phyloP scores from a whole-genome alignment of 2,888 invertebrate species.

The Iselma pallidipennis region DNA sequence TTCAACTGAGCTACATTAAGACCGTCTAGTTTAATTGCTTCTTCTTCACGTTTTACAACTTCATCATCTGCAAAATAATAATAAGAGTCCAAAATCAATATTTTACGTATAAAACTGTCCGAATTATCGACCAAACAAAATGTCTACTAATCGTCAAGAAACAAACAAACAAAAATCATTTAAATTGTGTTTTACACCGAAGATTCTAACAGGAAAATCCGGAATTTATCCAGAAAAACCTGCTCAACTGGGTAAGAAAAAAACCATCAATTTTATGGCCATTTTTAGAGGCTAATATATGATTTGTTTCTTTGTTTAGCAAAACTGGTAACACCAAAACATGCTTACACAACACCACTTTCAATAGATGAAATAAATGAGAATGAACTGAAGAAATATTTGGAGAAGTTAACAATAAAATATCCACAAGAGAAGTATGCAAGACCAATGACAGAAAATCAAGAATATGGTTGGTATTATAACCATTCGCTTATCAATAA shows the following conservation, averaged over 20 bases:
- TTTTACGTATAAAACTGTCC: no score
- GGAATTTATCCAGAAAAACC: conserved; percentile 40
- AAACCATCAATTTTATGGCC: not conserved
- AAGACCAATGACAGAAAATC: conserved; percentile 52
- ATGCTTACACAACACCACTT: conserved; percentile 41
- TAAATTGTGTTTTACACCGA: conserved; percentile 47
- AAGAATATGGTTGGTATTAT: conserved; percentile 57
- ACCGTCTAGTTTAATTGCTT: conserved; percentile 94
- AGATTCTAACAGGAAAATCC: conserved; percentile 39
- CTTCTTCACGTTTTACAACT: conserved; percentile 88
- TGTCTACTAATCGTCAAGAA: conserved; percentile 12
- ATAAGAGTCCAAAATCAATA: not conserved
- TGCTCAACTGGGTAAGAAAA: conserved; percentile 32
- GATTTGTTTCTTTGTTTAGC: conserved; percentile 45
- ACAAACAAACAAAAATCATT: conserved; percentile 41
- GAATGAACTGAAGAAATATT: conserved; percentile 37
- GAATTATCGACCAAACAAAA: conserved; percentile 39
- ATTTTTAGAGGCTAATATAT: no score
- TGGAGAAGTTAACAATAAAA: conserved; percentile 41
- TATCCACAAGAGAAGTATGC: conserved; percentile 47
- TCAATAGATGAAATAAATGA: conserved; percentile 26
- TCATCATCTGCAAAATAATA: conserved; percentile 73
- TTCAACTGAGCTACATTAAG: conserved; percentile 92
- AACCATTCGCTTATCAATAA: conserved; percentile 33
- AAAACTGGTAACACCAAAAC: conserved; percentile 48